phyloP scores from a whole-genome alignment of 2,888 invertebrate species.

The Drosophila suboccidentalis region DNA sequence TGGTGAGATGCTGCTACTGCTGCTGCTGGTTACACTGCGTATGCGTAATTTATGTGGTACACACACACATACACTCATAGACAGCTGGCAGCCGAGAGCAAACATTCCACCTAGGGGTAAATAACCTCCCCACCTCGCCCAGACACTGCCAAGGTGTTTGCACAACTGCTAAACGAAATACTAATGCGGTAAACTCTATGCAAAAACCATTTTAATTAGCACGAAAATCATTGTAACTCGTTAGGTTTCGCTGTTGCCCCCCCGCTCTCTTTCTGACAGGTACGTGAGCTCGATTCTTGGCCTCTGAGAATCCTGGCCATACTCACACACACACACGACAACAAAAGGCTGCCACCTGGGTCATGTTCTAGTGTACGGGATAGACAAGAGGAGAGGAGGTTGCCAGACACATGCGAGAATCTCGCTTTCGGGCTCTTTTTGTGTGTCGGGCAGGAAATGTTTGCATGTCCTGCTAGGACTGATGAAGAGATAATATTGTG shows the following conservation, averaged over 20 bases:
- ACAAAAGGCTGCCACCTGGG: constrained; percentile 16
- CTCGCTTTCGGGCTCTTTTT: constrained; percentile 28
- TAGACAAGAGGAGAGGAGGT: neutral
- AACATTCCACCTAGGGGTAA: constrained; percentile 51
- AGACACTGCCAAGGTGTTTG: constrained; percentile 69
- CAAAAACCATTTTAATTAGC: constrained; percentile 83
- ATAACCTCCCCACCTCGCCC: constrained; percentile 21
- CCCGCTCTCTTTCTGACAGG: constrained; percentile 14
- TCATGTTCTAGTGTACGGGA: neutral
- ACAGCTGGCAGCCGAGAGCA: constrained; percentile 34
- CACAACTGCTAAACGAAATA: constrained; percentile 78
- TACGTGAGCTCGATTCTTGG: constrained; percentile 46
- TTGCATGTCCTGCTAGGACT: constrained; percentile 59
- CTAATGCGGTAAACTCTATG: constrained; percentile 82
- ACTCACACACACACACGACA: constrained; percentile 15
- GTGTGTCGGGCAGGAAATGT: constrained; percentile 29
- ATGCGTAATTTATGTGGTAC: constrained; percentile 74
- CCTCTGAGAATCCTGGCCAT: constrained; percentile 30
- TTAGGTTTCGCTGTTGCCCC: constrained; percentile 59
- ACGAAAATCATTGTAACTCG: constrained; percentile 81
- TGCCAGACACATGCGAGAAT: constrained; percentile 9
- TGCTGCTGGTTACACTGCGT: constrained; percentile 56
- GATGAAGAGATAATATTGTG: constrained; percentile 83
- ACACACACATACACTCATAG: constrained; percentile 23
- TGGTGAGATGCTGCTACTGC: constrained; percentile 12